A percentile compares a stretch with the other conserved stretches of the same genome.
Evolutionary conservation across 2,888 invertebrate species (phyloP).

Genomic region (Lathronympha strigana): DNA sequence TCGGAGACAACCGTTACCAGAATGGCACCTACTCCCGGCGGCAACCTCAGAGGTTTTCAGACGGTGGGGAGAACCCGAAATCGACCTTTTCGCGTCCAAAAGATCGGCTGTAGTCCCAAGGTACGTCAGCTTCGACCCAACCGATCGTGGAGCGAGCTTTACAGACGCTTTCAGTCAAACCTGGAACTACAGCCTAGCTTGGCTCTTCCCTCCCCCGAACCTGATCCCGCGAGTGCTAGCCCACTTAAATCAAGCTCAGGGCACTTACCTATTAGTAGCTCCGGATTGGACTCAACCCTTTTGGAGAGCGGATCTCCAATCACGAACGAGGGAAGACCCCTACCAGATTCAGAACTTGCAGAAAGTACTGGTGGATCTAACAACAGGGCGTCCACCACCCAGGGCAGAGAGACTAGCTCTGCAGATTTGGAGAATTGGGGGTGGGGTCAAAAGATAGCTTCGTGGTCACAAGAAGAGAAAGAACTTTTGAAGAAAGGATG

Average conservation of each 20-base stretch:
- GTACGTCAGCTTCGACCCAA: constrained; percentile 10
- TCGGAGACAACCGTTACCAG: constrained; percentile 8
- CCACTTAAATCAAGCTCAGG: constrained; percentile 7
- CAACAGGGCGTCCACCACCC: constrained; percentile 8
- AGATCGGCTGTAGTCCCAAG: not conserved
- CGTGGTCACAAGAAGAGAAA: constrained; percentile 3
- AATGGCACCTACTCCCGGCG: constrained; percentile 15
- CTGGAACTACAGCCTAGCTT: constrained; percentile 10
- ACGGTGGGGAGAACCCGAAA: constrained; percentile 1
- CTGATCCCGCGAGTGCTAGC: constrained; percentile 10
- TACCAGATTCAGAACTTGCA: constrained; percentile 8
- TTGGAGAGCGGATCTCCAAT: constrained; percentile 17
- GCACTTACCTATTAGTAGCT: constrained; percentile 2
- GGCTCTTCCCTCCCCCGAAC: constrained; percentile 15
- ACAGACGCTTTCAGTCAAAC: constrained; percentile 14
- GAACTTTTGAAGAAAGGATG: not conserved
- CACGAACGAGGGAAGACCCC: constrained; percentile 7
- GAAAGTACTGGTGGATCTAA: constrained; percentile 13
- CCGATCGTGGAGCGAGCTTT: constrained; percentile 9
- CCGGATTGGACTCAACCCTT: constrained; percentile 11
- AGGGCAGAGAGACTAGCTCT: not conserved
- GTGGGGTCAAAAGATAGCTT: constrained; percentile 13
- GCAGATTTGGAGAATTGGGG: constrained; percentile 17
- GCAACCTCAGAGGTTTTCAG: constrained; percentile 15
- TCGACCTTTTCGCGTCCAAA: constrained; percentile 14